These are phyloP conservation scores for Emydoidea blandingii DNA, from an alignment of 2,797 vertebrate genomes.

Conservation along the genomic window DNA sequence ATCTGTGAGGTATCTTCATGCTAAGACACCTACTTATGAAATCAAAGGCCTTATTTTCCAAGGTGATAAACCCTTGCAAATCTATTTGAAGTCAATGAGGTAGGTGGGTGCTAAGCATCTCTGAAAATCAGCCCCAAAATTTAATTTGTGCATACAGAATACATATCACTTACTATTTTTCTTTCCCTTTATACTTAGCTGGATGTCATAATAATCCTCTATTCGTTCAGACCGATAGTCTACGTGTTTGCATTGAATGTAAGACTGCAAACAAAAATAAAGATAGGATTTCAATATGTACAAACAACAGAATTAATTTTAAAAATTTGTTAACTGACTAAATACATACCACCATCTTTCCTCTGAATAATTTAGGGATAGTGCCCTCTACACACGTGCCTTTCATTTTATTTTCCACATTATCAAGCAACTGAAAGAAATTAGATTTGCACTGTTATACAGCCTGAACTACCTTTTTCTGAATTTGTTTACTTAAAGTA, in stretches of 20 bases:
- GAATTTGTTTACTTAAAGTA: background rate
- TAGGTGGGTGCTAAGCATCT: background rate
- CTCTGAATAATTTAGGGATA: slow-evolving; percentile 98
- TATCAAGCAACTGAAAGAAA: slow-evolving; percentile 94
- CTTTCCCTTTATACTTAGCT: slow-evolving; percentile 99
- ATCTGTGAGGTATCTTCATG: background rate
- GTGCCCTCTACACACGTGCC: slow-evolving; percentile 99
- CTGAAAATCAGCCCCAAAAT: background rate
- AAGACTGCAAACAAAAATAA: slow-evolving; percentile 86
- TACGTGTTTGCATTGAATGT: slow-evolving; percentile 99
- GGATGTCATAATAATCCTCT: slow-evolving; percentile 99
- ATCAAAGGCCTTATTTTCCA: background rate
- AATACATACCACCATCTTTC: slow-evolving; percentile 99
- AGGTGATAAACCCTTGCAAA: background rate
- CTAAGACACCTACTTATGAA: background rate
- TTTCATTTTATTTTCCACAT: slow-evolving; percentile 99
- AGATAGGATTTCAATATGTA: background rate
- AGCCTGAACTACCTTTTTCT: background rate
- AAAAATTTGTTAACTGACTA: background rate
- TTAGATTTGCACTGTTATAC: background rate
- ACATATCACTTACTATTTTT: slow-evolving; percentile 94
- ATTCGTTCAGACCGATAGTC: slow-evolving; percentile 98
- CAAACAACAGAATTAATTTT: background rate
- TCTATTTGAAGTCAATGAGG: background rate
- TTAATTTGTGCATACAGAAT: background rate